phyloP scores from a whole-genome alignment of 2,888 invertebrate species.

The Zootermopsis nevadensis region DNA sequence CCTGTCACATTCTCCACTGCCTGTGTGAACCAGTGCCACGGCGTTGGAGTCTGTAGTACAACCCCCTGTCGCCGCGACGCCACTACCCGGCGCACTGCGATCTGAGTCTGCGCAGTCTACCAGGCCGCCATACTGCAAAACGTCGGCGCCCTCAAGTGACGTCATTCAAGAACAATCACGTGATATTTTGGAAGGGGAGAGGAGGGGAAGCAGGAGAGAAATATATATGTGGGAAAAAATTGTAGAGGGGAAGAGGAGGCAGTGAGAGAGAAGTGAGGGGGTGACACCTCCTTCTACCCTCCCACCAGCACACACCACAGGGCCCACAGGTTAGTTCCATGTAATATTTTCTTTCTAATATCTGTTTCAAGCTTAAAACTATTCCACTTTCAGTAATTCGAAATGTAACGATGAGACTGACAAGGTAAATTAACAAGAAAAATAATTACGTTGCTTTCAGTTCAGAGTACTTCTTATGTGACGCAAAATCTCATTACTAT shows the following conservation, averaged over 20 bases:
- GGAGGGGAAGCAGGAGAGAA: not conserved
- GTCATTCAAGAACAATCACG: not conserved
- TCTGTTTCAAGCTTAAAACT: too few species aligned
- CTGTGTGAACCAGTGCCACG: not conserved
- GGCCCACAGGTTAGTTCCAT: not conserved
- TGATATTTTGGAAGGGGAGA: not conserved
- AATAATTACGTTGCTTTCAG: too few species aligned
- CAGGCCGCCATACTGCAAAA: constrained; percentile 5
- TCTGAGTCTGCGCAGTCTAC: constrained; percentile 5
- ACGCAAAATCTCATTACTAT: too few species aligned
- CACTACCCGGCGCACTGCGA: constrained; percentile 6
- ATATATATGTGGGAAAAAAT: constrained; percentile 4
- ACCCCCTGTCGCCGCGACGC: constrained; percentile 8
- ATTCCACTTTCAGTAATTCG: too few species aligned
- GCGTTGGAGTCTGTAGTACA: not conserved
- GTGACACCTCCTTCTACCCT: not conserved
- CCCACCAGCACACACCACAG: not conserved
- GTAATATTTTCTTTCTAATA: not conserved
- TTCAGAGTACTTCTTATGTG: too few species aligned
- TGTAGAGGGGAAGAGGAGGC: not conserved
- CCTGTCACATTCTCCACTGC: not conserved
- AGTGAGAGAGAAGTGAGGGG: not conserved
- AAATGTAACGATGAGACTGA: too few species aligned
- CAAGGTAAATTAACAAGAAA: too few species aligned
- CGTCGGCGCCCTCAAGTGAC: constrained; percentile 13